Conservation (phyloP, 2,797 vertebrate genomes). For the Botia almorhae region DNA sequence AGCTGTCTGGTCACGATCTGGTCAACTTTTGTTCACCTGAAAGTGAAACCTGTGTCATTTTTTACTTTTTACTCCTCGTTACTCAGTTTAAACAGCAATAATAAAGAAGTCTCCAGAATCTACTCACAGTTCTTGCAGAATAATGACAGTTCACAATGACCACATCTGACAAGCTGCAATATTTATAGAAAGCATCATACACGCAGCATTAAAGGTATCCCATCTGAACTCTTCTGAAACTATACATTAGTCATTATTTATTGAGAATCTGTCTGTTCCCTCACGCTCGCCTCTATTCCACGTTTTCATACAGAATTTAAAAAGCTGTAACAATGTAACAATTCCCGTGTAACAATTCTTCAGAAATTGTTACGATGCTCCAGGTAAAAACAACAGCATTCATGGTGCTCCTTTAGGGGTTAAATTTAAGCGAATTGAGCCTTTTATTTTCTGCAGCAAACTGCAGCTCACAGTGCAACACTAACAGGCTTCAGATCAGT, state of each 20-base stretch:
- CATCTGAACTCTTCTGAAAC: no score
- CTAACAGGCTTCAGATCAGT: conserved; percentile 32
- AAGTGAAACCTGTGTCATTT: background rate
- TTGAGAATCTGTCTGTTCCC: background rate
- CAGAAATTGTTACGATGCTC: no score
- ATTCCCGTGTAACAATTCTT: no score
- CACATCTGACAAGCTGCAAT: no score
- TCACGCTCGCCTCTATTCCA: background rate
- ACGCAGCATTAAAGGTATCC: background rate
- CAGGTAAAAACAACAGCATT: no score
- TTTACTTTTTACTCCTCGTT: background rate
- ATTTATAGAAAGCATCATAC: background rate
- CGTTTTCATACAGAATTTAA: background rate
- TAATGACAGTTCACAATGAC: no score
- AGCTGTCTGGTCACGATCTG: no score
- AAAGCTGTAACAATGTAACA: no score
- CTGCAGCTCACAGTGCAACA: background rate
- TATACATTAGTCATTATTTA: no score
- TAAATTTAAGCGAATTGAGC: background rate
- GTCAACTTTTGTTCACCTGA: background rate
- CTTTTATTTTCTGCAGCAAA: conserved; percentile 15
- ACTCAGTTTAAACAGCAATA: background rate
- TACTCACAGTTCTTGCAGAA: no score
- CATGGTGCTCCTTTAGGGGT: background rate
- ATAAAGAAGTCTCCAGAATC: background rate